Evolutionary conservation across 2,797 vertebrate species (phyloP).

Genomic region (Arremon brunneinucha): DNA sequence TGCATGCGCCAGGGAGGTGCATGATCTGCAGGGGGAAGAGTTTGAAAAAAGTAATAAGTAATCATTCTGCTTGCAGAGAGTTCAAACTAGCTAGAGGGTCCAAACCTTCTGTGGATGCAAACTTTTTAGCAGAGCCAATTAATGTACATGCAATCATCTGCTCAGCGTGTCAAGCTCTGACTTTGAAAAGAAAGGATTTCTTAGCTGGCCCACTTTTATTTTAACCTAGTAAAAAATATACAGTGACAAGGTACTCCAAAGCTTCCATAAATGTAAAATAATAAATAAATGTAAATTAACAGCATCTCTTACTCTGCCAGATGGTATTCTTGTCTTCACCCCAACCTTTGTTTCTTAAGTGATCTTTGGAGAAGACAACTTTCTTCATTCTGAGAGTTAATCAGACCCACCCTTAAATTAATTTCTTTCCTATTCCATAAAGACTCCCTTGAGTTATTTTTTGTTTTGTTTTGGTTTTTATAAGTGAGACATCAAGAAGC

Average conservation of each 20-base stretch:
- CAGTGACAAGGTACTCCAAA: not conserved
- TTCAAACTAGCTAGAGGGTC: not conserved
- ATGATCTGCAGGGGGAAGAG: not conserved
- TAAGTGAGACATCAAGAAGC: not conserved
- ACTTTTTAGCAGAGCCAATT: not conserved
- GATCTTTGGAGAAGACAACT: not conserved
- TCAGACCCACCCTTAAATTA: not conserved
- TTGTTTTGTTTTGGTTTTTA: fast-evolving
- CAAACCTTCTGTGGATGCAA: not conserved
- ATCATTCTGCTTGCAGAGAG: not conserved
- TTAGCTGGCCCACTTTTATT: not conserved
- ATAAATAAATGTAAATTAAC: not conserved
- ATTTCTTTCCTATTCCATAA: not conserved
- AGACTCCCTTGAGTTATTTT: fast-evolving
- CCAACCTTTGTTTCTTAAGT: not conserved
- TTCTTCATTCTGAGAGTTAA: not conserved
- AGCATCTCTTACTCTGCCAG: not conserved
- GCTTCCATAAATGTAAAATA: not conserved
- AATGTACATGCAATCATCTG: fast-evolving
- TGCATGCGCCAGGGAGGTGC: fast-evolving
- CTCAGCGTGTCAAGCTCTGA: not conserved
- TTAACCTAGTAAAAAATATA: not conserved
- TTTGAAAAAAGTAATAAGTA: not conserved
- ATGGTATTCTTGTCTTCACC: not conserved
- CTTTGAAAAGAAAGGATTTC: not conserved